Conservation (phyloP, 2,113 vertebrate species). For the Dasyornis broadbenti region DNA sequence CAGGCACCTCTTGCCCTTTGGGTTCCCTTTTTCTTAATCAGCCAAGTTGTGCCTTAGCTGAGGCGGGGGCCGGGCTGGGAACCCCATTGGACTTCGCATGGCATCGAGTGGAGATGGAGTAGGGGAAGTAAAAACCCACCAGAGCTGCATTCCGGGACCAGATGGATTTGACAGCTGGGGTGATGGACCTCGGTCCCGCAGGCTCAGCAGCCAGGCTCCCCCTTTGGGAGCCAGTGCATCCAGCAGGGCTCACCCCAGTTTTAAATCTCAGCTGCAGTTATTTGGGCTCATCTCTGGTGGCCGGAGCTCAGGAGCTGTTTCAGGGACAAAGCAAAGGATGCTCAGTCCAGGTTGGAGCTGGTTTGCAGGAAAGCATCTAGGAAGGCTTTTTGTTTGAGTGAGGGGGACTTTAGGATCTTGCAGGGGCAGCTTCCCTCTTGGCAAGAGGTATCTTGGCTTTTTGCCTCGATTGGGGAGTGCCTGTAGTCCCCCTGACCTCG, state of each 20-base stretch:
- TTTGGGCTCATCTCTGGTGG: fast-evolving
- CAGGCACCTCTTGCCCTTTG: background rate
- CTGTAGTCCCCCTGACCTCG: background rate
- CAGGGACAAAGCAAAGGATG: background rate
- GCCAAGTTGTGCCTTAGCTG: constrained; percentile 10
- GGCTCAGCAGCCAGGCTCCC: background rate
- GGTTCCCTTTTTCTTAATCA: background rate
- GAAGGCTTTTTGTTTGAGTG: background rate
- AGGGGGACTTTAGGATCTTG: background rate
- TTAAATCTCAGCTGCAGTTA: fast-evolving
- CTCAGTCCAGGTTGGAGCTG: background rate
- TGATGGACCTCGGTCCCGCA: fast-evolving
- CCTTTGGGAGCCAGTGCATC: background rate
- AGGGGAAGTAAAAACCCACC: background rate
- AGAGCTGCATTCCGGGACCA: background rate
- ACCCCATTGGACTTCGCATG: fast-evolving
- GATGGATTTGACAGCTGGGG: background rate
- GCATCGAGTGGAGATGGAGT: background rate
- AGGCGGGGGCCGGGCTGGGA: background rate
- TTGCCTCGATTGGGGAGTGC: background rate
- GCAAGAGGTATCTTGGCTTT: background rate
- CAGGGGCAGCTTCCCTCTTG: background rate
- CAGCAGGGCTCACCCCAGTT: background rate
- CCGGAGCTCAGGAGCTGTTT: background rate
- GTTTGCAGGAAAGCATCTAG: background rate